phyloP scores from a whole-genome alignment of 2,113 vertebrate genomes.

The Callaeas wilsoni region DNA sequence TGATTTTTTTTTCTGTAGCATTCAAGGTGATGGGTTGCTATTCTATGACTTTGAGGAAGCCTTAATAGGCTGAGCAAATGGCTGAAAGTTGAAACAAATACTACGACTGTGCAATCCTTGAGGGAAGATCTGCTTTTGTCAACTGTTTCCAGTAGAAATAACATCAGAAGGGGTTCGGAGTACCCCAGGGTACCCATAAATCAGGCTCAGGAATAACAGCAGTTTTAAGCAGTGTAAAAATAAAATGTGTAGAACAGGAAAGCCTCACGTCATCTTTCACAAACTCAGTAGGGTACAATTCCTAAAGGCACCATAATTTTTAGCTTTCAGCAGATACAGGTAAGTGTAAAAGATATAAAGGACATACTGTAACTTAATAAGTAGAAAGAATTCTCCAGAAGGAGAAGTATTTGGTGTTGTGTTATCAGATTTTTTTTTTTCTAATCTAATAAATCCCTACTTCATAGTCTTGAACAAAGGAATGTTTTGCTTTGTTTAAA shows the following conservation, averaged over 20 bases:
- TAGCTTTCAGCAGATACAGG: not conserved
- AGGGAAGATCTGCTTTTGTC: not conserved
- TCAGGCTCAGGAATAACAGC: slow-evolving; percentile 10
- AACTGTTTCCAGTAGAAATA: slow-evolving; percentile 5
- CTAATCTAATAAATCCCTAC: not conserved
- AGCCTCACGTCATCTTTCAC: not conserved
- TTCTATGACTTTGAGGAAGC: slow-evolving; percentile 12
- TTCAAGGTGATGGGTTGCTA: not conserved
- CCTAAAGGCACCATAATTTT: slow-evolving; percentile 50
- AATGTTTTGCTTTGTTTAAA: not conserved
- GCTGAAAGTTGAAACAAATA: slow-evolving; percentile 35
- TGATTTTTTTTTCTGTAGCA: not conserved
- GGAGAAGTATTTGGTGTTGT: not conserved
- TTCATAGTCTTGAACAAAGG: not conserved
- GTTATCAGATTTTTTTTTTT: not conserved
- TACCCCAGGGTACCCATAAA: not conserved
- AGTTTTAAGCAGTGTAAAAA: not conserved
- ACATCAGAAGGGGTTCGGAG: slow-evolving; percentile 7
- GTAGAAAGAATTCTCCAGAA: not conserved
- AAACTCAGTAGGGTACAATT: not conserved
- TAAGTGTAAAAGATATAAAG: not conserved
- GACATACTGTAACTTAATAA: not conserved
- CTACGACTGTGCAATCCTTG: not conserved
- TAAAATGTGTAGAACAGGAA: not conserved
- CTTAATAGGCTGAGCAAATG: slow-evolving; percentile 48